phyloP scores from a whole-genome alignment of 2,113 vertebrate species.

The Heliornis fulica region DNA sequence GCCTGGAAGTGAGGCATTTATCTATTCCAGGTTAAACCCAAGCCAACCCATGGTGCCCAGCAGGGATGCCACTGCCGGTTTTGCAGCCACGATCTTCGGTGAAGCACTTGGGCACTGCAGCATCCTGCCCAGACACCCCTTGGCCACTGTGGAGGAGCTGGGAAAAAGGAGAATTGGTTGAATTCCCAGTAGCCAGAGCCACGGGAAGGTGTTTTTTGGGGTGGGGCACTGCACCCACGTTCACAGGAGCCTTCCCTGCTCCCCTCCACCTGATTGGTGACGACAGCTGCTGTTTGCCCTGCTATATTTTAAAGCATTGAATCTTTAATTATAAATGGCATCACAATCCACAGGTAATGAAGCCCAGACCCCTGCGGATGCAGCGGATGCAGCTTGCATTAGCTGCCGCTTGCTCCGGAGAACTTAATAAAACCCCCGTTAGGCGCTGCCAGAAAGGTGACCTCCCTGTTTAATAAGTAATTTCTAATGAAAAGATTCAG shows the following conservation, averaged over 20 bases:
- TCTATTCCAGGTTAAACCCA: not conserved
- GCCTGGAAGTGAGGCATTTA: not conserved
- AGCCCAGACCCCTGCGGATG: not conserved
- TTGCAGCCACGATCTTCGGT: not conserved
- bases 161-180: not conserved
- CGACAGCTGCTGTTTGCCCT: not conserved
- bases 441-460: not conserved
- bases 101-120: accelerated
- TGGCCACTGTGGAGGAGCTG: not conserved
- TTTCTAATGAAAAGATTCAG: constrained; percentile 30
- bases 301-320: not conserved
- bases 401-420: not conserved
- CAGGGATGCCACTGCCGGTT: accelerated
- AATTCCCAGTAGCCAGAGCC: not conserved
- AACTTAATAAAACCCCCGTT: not conserved
- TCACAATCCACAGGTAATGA: not conserved
- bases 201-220: accelerated
- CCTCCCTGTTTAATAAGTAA: constrained; percentile 32
- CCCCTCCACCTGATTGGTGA: not conserved
- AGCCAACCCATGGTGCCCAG: too few relatives aligned
- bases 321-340: not conserved
- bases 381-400: not conserved
- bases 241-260: not conserved
- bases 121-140: not conserved
- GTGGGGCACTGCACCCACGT: accelerated